Conservation (phyloP, 2,888 invertebrate genomes). For the Leptinotarsa juncta region DNA sequence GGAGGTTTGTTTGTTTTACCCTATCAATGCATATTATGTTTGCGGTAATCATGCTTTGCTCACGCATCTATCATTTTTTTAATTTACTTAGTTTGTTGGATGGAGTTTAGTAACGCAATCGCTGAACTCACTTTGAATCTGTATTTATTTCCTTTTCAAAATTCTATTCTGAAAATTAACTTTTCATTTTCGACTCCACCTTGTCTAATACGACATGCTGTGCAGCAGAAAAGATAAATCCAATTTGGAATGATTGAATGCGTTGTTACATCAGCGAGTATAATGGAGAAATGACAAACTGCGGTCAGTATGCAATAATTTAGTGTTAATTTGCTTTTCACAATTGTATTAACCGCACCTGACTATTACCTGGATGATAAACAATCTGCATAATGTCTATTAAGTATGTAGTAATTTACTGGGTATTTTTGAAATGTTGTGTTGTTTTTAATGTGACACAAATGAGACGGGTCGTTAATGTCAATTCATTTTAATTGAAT, state of each 20-base stretch:
- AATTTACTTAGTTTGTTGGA: no score
- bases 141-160: not conserved
- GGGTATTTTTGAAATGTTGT: not conserved
- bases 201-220: not conserved
- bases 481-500: not conserved
- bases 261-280: not conserved
- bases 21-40: no score
- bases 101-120: no score
- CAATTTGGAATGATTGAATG: not conserved
- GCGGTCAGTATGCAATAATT: not conserved
- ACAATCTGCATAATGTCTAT: not conserved
- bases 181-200: no score
- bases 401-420: not conserved
- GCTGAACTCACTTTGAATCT: no score
- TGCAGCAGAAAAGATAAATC: not conserved
- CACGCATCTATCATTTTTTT: no score
- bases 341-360: slow-evolving; percentile 1
- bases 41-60: no score
- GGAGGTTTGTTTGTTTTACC: no score
- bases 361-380: not conserved
- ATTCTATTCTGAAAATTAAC: not conserved
- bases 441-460: not conserved
- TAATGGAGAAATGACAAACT: slow-evolving; percentile 1
- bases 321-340: not conserved
- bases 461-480: not conserved